Evolutionary conservation across 1,140 invertebrate species (phyloP), one percentile per base, ranked within the genome.

Genomic region (Alviniconcha marisindica): DNA sequence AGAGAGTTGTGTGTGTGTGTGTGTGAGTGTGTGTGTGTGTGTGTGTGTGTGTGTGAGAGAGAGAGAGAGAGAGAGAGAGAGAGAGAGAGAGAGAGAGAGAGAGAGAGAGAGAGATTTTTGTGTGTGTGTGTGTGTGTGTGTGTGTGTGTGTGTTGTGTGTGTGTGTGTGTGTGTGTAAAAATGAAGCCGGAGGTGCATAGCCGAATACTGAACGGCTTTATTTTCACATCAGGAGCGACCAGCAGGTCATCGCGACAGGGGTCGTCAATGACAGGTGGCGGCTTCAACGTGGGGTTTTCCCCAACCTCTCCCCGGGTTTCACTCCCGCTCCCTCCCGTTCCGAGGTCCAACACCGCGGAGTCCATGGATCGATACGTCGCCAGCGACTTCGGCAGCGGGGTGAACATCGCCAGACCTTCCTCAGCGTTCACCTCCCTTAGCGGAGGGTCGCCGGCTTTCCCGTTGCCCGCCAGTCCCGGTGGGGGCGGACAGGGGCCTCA

Each of bases 321-420:
- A 24, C 78, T 80, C 28, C 78, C 78, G 14, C 40, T 80, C 21
- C 78, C 78, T 4, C 78, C 78, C 4, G 21, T 80, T 15, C 78
- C 78, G 3, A 7, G 38, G 21, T 44, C 56, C 56, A 66, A 14
- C 56, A n/a, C 2, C 38, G 15, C 31, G 18, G 31, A 21, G 5
- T 33, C 31, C 10, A 10, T n/a, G 2, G 4, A 40, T 33, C 40
- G 31, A 2, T 44, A 69, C 56, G 69, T 42, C 56, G 36, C 2
- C 18, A 33, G 38, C 12, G 18, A 14, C 1, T 2, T 5, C 7
- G 2, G n/a, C 33, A 60, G 28, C 51, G 60, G 76, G n/a, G 33
- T 33, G 28, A 36, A 18, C 18, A 71, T 36, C 51, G 24, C 56
- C n/a, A 18, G 2, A 14, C 21, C 74, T 10, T 28, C 42, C 5